Conservation (phyloP, 2,888 invertebrate species). For the Vesta saturnalis region DNA sequence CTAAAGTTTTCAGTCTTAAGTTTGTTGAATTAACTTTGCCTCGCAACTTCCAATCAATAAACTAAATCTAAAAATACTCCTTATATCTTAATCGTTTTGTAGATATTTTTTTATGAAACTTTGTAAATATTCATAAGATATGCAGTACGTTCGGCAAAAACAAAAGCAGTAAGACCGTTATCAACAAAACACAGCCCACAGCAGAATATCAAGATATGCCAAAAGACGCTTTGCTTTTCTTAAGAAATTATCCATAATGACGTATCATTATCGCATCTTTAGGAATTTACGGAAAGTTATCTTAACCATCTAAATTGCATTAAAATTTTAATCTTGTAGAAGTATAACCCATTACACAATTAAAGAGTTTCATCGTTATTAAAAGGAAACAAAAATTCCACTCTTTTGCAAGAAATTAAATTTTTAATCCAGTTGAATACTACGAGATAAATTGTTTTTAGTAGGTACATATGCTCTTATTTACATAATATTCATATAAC, state of each 20-base stretch:
- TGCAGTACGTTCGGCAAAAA: slow-evolving; percentile 25
- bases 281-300: slow-evolving; percentile 15
- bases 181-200: slow-evolving; percentile 32
- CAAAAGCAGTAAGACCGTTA: slow-evolving; percentile 31
- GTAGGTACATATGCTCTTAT: no score
- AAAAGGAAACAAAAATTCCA: no score
- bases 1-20: background rate
- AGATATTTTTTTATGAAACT: slow-evolving; percentile 20
- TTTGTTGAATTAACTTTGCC: background rate
- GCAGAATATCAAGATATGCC: slow-evolving; percentile 32
- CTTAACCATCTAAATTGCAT: slow-evolving; percentile 26
- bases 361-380: background rate
- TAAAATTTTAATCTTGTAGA: slow-evolving; percentile 10
- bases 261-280: slow-evolving; percentile 17
- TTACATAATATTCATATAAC: no score
- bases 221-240: slow-evolving; percentile 24
- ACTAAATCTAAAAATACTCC: background rate
- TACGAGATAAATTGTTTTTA: no score
- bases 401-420: no score
- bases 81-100: background rate
- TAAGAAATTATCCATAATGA: slow-evolving; percentile 29
- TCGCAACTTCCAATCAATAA: background rate
- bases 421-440: no score
- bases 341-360: background rate
- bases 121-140: slow-evolving; percentile 44